Evolutionary conservation across 2,113 vertebrate species (phyloP).

Genomic region (Acinonyx jubatus): DNA sequence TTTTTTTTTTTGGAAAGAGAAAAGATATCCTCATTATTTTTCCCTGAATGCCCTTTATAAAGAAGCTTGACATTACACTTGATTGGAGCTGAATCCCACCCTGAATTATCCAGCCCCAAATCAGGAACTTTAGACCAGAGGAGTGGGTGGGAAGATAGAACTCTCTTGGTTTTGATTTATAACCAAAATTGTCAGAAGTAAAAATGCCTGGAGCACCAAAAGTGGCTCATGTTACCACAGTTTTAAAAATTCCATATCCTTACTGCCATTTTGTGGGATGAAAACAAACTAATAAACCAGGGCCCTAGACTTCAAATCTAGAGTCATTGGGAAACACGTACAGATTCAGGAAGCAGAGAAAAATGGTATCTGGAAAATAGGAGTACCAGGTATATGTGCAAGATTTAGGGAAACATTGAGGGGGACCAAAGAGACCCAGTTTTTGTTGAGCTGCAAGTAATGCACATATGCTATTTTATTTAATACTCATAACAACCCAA

Average conservation of each 20-base stretch:
- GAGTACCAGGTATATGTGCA: background rate
- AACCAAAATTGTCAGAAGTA: constrained; percentile 65
- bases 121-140: constrained; percentile 54
- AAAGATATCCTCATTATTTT: background rate
- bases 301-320: background rate
- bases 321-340: background rate
- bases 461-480: background rate
- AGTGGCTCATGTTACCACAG: constrained; percentile 54
- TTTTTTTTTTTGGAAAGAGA: constrained; percentile 30
- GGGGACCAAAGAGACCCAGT: background rate
- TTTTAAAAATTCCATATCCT: constrained; percentile 62
- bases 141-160: background rate
- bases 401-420: background rate
- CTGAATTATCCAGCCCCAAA: background rate
- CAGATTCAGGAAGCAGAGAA: background rate
- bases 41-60: constrained; percentile 9
- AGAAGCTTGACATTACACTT: constrained; percentile 4
- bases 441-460: background rate
- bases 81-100: background rate
- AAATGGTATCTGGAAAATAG: background rate
- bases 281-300: constrained; percentile 70
- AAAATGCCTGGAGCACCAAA: constrained; percentile 69
- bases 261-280: constrained; percentile 64
- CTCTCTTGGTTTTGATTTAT: constrained; percentile 64
- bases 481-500: background rate